phyloP scores from a whole-genome alignment of 2,888 invertebrate genomes.

The Pardosa pseudoannulata region DNA sequence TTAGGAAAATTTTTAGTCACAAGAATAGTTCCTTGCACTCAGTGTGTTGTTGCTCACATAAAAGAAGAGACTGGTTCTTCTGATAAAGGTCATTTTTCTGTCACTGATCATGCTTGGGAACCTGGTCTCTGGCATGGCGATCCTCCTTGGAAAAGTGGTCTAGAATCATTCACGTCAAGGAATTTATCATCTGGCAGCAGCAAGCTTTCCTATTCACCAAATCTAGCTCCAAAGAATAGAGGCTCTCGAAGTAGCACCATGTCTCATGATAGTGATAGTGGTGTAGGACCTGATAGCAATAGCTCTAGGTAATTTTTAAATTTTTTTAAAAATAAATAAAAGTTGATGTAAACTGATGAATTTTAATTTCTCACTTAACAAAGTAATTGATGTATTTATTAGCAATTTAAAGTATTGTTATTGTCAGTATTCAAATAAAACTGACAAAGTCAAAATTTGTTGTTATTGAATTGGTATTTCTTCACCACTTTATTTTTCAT shows the following conservation, averaged over 20 bases:
- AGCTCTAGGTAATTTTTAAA: constrained; percentile 82
- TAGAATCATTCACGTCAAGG: constrained; percentile 62
- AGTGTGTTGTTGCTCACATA: constrained; percentile 82
- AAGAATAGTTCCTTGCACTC: constrained; percentile 92
- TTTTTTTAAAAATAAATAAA: too few species aligned
- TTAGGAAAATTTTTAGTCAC: constrained; percentile 90
- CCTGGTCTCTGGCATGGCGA: constrained; percentile 73
- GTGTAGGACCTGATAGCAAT: constrained; percentile 88
- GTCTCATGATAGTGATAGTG: constrained; percentile 89
- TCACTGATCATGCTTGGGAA: constrained; percentile 67
- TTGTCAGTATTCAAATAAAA: too few species aligned
- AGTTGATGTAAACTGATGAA: too few species aligned
- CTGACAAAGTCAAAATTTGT: too few species aligned
- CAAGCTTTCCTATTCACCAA: constrained; percentile 60
- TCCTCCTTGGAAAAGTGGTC: constrained; percentile 41
- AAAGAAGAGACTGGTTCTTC: constrained; percentile 78
- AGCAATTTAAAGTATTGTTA: too few species aligned
- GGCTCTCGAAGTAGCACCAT: constrained; percentile 75
- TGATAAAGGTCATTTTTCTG: constrained; percentile 68
- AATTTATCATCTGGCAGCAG: constrained; percentile 38
- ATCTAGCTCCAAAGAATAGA: constrained; percentile 73
- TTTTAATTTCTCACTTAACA: too few species aligned
- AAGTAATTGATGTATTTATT: too few species aligned
- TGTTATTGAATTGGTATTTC: too few species aligned
- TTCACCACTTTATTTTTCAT: too few species aligned